phyloP scores from a whole-genome alignment of 2,113 vertebrate species.

The Onychostoma macrolepis region DNA sequence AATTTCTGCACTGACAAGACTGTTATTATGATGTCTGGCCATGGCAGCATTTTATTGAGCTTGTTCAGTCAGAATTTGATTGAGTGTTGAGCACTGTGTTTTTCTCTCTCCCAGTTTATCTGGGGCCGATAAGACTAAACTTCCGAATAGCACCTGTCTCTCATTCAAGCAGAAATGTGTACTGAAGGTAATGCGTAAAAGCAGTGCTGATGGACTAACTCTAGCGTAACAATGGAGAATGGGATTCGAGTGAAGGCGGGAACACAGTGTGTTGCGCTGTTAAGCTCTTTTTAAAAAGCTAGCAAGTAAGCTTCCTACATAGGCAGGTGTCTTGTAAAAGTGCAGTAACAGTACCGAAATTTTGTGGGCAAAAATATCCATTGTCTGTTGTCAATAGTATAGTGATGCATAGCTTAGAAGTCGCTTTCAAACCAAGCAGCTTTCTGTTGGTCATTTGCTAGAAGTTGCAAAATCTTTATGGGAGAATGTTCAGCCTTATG shows the following conservation, averaged over 20 bases:
- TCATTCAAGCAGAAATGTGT: conserved; percentile 38
- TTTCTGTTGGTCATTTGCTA: neutral
- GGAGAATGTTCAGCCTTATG: too few relatives aligned
- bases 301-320: neutral
- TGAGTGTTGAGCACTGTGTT: conserved; percentile 31
- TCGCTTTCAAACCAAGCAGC: neutral
- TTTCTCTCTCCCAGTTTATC: conserved; percentile 38
- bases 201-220: conserved; percentile 5
- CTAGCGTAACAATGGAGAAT: neutral
- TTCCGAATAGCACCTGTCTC: conserved; percentile 47
- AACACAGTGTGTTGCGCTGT: neutral
- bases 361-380: neutral
- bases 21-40: conserved; percentile 12
- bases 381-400: neutral
- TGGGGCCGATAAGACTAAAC: conserved; percentile 40
- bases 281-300: neutral
- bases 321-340: neutral
- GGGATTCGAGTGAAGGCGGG: neutral
- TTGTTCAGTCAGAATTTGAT: conserved; percentile 19
- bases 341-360: neutral
- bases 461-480: neutral
- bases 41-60: neutral
- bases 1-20: conserved; percentile 27
- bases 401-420: neutral
- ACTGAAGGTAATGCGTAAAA: neutral